A percentile compares a stretch with the other conserved stretches of the same genome.
phyloP scores from a whole-genome alignment of 2,797 vertebrate species.

The Lagorchestes hirsutus region DNA sequence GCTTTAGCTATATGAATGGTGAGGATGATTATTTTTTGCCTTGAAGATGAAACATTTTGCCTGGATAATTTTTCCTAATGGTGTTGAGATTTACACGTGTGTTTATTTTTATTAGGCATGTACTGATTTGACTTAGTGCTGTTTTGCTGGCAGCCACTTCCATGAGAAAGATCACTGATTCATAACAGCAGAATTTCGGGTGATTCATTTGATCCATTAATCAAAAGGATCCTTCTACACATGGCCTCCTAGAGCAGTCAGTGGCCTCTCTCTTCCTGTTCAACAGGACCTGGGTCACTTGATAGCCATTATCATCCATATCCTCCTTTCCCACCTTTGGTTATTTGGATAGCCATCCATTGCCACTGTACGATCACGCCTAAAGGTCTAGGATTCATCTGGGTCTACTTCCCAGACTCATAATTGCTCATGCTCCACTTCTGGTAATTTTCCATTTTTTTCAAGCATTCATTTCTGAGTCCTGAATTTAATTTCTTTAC shows the following conservation, averaged over 20 bases:
- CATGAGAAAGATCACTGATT: slow-evolving; percentile 69
- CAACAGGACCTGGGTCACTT: slow-evolving; percentile 33
- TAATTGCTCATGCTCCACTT: neutral
- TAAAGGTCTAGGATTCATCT: neutral
- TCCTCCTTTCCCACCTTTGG: neutral
- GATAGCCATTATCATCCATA: neutral
- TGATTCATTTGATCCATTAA: slow-evolving; percentile 71
- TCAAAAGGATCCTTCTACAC: slow-evolving; percentile 59
- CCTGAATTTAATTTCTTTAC: neutral
- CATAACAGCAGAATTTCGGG: slow-evolving; percentile 60
- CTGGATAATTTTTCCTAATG: slow-evolving; percentile 44
- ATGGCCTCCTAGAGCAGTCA: slow-evolving; percentile 25
- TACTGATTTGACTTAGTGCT: slow-evolving; percentile 65
- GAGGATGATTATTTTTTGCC: neutral
- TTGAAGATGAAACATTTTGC: slow-evolving; percentile 55
- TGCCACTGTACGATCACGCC: neutral
- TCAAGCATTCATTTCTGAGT: neutral
- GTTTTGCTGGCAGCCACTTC: slow-evolving; percentile 52
- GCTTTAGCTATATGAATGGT: neutral
- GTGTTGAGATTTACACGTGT: slow-evolving; percentile 57
- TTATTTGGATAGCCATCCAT: neutral
- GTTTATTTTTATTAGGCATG: slow-evolving; percentile 64
- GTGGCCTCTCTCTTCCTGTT: slow-evolving; percentile 38
- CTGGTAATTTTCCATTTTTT: neutral
- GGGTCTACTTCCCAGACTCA: neutral